Base-by-base conservation (phyloP, 2,888 invertebrate genomes). In the Tanytarsus gracilentus region DNA sequence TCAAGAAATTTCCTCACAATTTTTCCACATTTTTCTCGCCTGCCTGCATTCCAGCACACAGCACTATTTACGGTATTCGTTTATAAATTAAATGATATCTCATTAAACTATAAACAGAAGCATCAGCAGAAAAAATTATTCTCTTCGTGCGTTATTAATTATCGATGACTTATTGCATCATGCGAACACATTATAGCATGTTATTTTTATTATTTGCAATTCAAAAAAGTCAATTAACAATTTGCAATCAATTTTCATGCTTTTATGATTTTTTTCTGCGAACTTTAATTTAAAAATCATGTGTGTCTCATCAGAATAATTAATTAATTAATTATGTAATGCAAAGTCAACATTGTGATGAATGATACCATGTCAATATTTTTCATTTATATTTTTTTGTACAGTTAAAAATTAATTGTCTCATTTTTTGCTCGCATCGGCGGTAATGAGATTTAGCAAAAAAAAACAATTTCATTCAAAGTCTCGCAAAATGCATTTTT, bases 251-350 rank as follows among this genome's bases (percentile, higher is more conserved):
- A 25, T 1, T 51, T 26, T 27, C n/a, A 27, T 52, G 9, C 25
- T 26, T 49, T 25, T 26, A 21, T 18, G 21, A 44, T 16, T 18
- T 21, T 9, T 25, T 25, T 27, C 14, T 52, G 27, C 16, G 21
- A n/a, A n/a, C n/a, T n/a, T n/a, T 44, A 11, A 23, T 44, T 30
- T 44, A 44, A 44, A 44, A 44, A 44, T 44, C 44, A 44, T 44
- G 44, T n/a, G n/a, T 33, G 16, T 27, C 30, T 52, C 52, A 52
- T 52, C 27, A 56, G 23, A 56, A 56, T 18, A 18, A 40, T 49
- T 49, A 44, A 49, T 44, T 53, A 36, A 36, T 36, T 56, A 56
- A 56, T 56, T 40, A 56, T 56, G 55, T 56, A 56, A 56, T 39
- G 40, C 16, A 25, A 44, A 44, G 40, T 39, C 55, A 55, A 36